Evolutionary conservation across 2,888 invertebrate species (phyloP).

Genomic region (Rhamnusium bicolor): DNA sequence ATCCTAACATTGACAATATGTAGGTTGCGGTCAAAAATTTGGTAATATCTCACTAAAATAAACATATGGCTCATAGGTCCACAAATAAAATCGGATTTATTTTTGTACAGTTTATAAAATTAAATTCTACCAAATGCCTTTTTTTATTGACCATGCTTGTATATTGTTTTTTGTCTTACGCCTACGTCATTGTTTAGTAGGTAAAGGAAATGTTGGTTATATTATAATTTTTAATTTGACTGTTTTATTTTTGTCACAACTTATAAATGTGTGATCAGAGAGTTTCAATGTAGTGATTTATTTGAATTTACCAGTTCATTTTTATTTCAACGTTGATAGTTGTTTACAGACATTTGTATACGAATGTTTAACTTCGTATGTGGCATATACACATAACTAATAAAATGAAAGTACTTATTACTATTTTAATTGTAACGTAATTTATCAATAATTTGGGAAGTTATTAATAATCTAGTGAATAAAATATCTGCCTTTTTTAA

Average conservation of each 20-base stretch:
- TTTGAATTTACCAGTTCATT: neutral
- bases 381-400: too few relatives aligned
- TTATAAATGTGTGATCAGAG: neutral
- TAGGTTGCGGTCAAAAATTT: constrained; percentile 62
- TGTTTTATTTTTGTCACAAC: neutral
- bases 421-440: too few relatives aligned
- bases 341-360: neutral
- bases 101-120: constrained; percentile 39
- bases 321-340: neutral
- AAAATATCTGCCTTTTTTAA: too few relatives aligned
- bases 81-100: constrained; percentile 53
- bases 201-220: neutral
- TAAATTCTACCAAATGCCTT: constrained; percentile 10
- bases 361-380: neutral
- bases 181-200: neutral
- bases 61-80: constrained; percentile 52
- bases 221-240: too few relatives aligned
- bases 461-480: too few relatives aligned
- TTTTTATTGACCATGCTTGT: neutral
- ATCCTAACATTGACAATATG: constrained; percentile 62
- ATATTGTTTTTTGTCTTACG: neutral
- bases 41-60: constrained; percentile 55
- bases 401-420: too few relatives aligned
- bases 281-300: neutral
- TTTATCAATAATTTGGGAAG: too few relatives aligned